These are phyloP conservation scores for Mesochorus sp. DNA, from an alignment of 2,888 invertebrate genomes.

Conservation along the genomic window DNA sequence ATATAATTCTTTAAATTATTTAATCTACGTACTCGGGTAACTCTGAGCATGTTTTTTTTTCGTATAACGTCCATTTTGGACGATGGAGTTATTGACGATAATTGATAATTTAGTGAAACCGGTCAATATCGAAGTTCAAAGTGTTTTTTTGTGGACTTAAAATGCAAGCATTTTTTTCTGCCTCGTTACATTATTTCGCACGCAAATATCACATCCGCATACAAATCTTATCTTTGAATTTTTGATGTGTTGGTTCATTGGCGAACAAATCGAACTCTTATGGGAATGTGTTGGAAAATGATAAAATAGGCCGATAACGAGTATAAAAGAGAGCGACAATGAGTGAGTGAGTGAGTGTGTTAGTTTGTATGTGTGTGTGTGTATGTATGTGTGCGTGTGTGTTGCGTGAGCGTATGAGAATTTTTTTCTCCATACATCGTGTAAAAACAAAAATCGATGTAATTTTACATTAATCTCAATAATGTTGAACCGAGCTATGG, in stretches of 20 bases:
- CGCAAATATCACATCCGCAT: constrained; percentile 4
- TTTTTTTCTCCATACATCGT: constrained; percentile 39
- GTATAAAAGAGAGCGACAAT: constrained; percentile 5
- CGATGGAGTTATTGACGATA: constrained; percentile 23
- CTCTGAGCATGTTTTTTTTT: constrained; percentile 20
- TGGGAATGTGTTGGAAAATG: neutral
- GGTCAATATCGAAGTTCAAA: constrained; percentile 23
- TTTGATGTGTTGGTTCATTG: neutral
- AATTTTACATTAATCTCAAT: constrained; percentile 67
- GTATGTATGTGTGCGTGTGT: too few relatives aligned
- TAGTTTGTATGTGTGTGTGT: too few relatives aligned
- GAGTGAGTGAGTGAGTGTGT: constrained; percentile 21
- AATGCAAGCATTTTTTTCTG: constrained; percentile 1
- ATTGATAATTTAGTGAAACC: constrained; percentile 23
- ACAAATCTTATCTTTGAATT: constrained; percentile 16
- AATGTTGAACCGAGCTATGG: constrained; percentile 66
- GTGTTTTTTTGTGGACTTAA: neutral
- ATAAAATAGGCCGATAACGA: neutral
- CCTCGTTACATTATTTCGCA: neutral
- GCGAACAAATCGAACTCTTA: constrained; percentile 14
- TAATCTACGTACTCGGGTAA: constrained; percentile 53
- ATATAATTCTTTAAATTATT: constrained; percentile 72
- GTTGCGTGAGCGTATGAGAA: too few relatives aligned
- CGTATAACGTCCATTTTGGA: constrained; percentile 5
- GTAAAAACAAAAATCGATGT: constrained; percentile 68